Evolutionary conservation across 1,140 invertebrate genomes (phyloP).

Genomic region (Diabrotica undecimpunctata): DNA sequence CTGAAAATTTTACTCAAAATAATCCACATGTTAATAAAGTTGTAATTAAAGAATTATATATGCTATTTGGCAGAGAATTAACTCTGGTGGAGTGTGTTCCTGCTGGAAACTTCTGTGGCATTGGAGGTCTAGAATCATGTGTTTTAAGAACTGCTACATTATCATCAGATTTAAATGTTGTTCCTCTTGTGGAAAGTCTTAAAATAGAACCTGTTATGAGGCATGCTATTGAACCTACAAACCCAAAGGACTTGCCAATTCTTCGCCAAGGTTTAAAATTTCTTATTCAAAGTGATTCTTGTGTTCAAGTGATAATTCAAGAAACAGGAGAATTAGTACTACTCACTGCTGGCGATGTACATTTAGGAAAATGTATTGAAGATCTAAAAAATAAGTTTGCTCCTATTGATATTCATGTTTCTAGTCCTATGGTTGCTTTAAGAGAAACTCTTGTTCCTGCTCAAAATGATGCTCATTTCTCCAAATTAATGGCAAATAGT

Average conservation of each 20-base stretch:
- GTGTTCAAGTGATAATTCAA: slow-evolving; percentile 85
- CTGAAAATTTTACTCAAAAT: slow-evolving; percentile 43
- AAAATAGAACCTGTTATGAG: slow-evolving; percentile 81
- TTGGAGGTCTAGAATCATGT: slow-evolving; percentile 84
- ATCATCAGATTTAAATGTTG: slow-evolving; percentile 78
- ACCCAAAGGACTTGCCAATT: slow-evolving; percentile 75
- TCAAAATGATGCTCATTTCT: slow-evolving; percentile 18
- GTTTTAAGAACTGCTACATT: slow-evolving; percentile 84
- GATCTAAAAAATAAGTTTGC: slow-evolving; percentile 81
- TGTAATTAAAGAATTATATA: slow-evolving; percentile 70
- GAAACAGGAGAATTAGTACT: slow-evolving; percentile 95
- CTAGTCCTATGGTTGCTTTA: slow-evolving; percentile 94
- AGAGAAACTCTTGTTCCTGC: slow-evolving; percentile 71
- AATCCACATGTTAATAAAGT: slow-evolving; percentile 54
- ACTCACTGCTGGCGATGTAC: slow-evolving; percentile 96
- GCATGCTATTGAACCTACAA: slow-evolving; percentile 89
- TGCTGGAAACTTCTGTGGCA: slow-evolving; percentile 85
- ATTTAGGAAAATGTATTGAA: slow-evolving; percentile 90
- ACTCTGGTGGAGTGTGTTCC: slow-evolving; percentile 74
- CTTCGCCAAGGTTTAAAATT: slow-evolving; percentile 78
- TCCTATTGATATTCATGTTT: slow-evolving; percentile 84
- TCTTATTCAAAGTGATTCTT: slow-evolving; percentile 90
- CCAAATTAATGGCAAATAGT: slow-evolving; percentile 19
- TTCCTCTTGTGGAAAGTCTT: slow-evolving; percentile 83
- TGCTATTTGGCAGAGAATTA: slow-evolving; percentile 92